Evolutionary conservation across 2,797 vertebrate species (phyloP), one percentile per base, ranked within the genome.

Genomic region (Gephyroberyx darwinii): DNA sequence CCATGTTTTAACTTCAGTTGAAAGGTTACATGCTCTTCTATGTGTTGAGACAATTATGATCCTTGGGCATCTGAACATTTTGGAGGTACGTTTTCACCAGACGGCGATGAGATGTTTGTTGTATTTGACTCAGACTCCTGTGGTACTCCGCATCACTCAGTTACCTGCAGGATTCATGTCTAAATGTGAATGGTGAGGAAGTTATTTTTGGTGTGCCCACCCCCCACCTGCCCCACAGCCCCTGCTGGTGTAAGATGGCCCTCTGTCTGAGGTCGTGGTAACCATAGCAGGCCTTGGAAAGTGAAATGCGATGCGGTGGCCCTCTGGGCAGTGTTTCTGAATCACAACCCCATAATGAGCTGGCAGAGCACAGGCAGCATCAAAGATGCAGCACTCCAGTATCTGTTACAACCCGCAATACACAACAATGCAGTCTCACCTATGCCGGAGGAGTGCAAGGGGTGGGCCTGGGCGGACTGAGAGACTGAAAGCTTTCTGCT

Each of bases 201-300:
- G 79, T 86, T 90, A 90, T 90, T 92, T 90, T 89, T 84, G 85
- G 82, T 71, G 52, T 26, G 26, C 26, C 26, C 52, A 14, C 37
- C 19, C 26, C 53, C 48, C 57, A 12, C 26, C 9, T n/a, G 26
- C 53, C 59, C 16, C 8, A 19, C 48, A 60, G 51, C 57, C 60
- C 43, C 35, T n/a, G 0, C 19, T 69, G 85, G 85, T 93, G 90
- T 93, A 92, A 91, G 79, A 77, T 92, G 89, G 89, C 93, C 86
- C 89, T 86, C 89, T 77, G 91, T 91, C 90, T 91, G 91, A 93
- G 91, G 91, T 87, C 79, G 83, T 79, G 87, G 93, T 94, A 93
- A 93, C 93, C 90, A 91, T 93, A 94, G 93, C 89, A 92, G 89
- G 82, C 89, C 85, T 93, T 92, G 92, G 93, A 94, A 94, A 93